Evolutionary conservation across 2,888 invertebrate species (phyloP), one percentile per base, ranked within the genome.

Genomic region (Cheilosia scutellata): DNA sequence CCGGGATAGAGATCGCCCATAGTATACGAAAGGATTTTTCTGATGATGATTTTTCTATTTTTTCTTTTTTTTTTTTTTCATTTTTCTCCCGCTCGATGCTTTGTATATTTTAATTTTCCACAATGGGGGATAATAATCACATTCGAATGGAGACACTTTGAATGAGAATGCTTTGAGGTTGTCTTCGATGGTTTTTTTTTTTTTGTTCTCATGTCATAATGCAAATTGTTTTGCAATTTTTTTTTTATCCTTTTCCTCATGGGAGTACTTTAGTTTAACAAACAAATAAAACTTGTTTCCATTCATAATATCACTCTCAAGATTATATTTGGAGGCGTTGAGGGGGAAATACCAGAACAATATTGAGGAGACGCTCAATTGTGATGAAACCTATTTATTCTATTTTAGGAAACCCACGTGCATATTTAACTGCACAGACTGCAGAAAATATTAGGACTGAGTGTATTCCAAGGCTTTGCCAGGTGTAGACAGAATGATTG

Each of bases 101-200:
- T 86, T 86, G 86, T 86, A 72, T 86, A 68, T 86, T 86, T 86
- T 77, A 86, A 86, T 86, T 86, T 86, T 55, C 82, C 65, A 86
- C 82, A 86, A 82, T 86, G 86, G 82, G 62, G 71, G 76, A 86
- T 86, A 86, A 86, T 86, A 86, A 86, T 86, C 86, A 76, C 77
- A 86, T 86, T 86, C 82, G 71, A 86, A 80, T 60, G 86, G 82
- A 86, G 82, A 86, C 86, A 86, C 86, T 86, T 86, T 86, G 76
- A 76, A 82, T 76, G 76, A 76, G 76, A 47, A 86, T 76, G 76
- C 84, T 86, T 86, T 86, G 86, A 76, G 82, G 71, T 70, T 86
- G 80, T 86, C 82, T 62, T 77, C 37, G 76, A 72, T 66, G 71
- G 9, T 9, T 44, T 80, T 57, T 27, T 16, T 63, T 13, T 49